Evolutionary conservation across 2,797 vertebrate species (phyloP).

Genomic region (Mormyrus hasselquistii): DNA sequence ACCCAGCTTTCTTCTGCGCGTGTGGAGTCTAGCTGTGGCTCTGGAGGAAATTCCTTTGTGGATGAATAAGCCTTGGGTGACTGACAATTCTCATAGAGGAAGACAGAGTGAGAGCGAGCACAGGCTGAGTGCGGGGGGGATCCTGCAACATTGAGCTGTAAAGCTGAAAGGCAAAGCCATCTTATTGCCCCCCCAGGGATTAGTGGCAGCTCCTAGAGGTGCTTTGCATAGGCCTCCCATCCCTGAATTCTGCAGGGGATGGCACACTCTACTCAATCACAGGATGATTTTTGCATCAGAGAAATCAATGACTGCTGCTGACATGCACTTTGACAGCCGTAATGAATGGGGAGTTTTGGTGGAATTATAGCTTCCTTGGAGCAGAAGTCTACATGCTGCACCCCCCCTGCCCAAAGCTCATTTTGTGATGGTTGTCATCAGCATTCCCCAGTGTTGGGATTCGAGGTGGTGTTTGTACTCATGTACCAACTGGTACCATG

Average conservation of each 20-base stretch:
- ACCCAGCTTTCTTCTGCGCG: not conserved
- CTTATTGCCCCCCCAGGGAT: not conserved
- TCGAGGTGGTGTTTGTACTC: not conserved
- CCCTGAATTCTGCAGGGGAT: not conserved
- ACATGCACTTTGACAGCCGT: not conserved
- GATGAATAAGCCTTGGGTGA: slow-evolving; percentile 35
- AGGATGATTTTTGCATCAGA: not conserved
- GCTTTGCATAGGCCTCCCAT: not conserved
- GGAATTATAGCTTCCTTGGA: not conserved
- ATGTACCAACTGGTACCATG: not conserved
- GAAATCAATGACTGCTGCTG: not conserved
- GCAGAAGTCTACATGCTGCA: not conserved
- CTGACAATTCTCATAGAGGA: slow-evolving; percentile 24
- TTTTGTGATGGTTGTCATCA: not conserved
- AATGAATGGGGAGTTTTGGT: not conserved
- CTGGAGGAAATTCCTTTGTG: slow-evolving; percentile 36
- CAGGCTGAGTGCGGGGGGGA: not conserved
- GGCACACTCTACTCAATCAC: not conserved
- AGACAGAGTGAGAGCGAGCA: slow-evolving; percentile 4
- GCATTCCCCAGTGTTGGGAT: not conserved
- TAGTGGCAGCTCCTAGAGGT: not conserved
- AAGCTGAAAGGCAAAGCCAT: not conserved
- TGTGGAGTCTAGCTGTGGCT: slow-evolving; percentile 31
- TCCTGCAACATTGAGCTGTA: not conserved
- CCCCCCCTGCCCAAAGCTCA: not conserved